Evolutionary conservation across 1,140 invertebrate species (phyloP).

Genomic region (Araneus ventricosus): DNA sequence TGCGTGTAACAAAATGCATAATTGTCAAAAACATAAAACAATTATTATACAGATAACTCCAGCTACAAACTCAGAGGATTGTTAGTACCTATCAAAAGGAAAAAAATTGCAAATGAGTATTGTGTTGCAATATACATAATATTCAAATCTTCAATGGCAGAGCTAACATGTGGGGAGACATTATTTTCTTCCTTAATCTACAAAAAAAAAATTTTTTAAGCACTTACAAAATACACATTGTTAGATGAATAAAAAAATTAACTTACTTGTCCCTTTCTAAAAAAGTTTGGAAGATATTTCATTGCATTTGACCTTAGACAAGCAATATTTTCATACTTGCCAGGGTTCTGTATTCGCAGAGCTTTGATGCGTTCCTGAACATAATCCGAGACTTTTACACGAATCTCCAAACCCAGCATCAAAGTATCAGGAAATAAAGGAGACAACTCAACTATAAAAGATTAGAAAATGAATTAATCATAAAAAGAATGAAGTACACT

Average conservation of each 20-base stretch:
- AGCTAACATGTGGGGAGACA: no score
- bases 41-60: no score
- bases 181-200: no score
- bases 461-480: constrained; percentile 57
- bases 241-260: not conserved
- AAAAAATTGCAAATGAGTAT: no score
- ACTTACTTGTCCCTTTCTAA: constrained; percentile 93
- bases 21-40: no score
- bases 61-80: no score
- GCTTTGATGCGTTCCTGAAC: constrained; percentile 96
- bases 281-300: constrained; percentile 98
- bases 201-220: not conserved
- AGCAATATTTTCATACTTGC: constrained; percentile 95
- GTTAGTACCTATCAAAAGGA: no score
- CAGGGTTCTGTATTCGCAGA: constrained; percentile 87
- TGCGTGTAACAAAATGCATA: no score
- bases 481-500: not conserved
- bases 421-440: constrained; percentile 93
- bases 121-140: no score
- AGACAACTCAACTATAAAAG: constrained; percentile 88
- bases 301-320: constrained; percentile 98
- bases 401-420: constrained; percentile 98
- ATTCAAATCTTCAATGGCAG: no score
- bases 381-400: constrained; percentile 99
- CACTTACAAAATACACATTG: not conserved